Base-by-base conservation (phyloP, 2,797 vertebrate species). In the Syngnathus rostellatus region DNA sequence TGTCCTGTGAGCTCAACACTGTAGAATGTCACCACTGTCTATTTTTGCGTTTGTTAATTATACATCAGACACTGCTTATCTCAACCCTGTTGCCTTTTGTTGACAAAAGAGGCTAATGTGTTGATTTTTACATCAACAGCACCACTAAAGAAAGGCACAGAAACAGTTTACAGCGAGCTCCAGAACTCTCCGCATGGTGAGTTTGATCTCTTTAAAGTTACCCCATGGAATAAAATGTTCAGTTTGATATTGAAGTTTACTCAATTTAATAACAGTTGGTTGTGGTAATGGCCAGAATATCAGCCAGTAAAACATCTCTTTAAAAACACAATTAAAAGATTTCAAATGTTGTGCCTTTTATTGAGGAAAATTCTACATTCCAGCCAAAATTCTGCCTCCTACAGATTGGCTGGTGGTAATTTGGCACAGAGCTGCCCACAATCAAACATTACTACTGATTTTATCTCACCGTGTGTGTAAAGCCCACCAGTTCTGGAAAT, bases 131-230 rank as follows among this genome's bases (percentile, higher is more conserved):
- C 62, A 83, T 87, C 77, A 84, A 81, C 90, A 96, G 95, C 83
- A 90, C 93, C 90, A 65, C 79, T 85, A 83, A 92, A 74, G 75
- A 95, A 91, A 90, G 92, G 91, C 81, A 93, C 93, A 37, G 94
- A 97, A 75, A 96, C 94, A 0, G 93, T 97, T 77, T 98, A 97
- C 92, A 97, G 92, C 77, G 95, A 98, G 88, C 93, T 98, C 81
- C 92, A 93, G 86, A 95, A 92, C 83, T 68, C 89, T 76, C 75
- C 87, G 75, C 83, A 88, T 66, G 92, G 94, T 96, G 87, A 94
- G 94, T 92, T 66, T n/a, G 14, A 73, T 38, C 3, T n/a, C 17
- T 38, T 6, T 67, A 70, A 66, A 31, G 17, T 3, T 38, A 31
- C 25, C 23, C 12, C 41, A 19, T 31, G 8, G 17, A 8, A 31